Evolutionary conservation across 2,888 invertebrate species (phyloP), one percentile per base, ranked within the genome.

Genomic region (Tinea trinotella): DNA sequence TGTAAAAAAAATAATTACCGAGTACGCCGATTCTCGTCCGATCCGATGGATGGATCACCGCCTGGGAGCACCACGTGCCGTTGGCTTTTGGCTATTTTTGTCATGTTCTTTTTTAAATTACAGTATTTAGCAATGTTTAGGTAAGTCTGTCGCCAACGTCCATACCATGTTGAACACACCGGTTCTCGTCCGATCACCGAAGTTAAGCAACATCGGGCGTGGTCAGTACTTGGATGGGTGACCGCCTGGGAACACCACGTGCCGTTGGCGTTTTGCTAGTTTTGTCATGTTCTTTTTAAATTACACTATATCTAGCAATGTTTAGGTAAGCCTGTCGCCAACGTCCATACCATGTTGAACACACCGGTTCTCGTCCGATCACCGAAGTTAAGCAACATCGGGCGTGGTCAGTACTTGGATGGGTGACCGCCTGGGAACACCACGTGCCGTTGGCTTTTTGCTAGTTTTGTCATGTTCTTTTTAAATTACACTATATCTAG

Each of bases 131-230:
- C n/a, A n/a, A n/a, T n/a, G n/a, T n/a, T n/a, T n/a, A n/a, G n/a
- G n/a, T n/a, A n/a, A n/a, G n/a, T n/a, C n/a, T n/a, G n/a, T n/a
- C 58, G 61, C 61, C 62, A 61, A 62, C 62, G 62, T 58, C 60
- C 62, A 62, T 62, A 62, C 60, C 57, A 62, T 58, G 62, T 61
- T 62, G 61, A 62, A 62, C 13, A 60, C 62, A 62, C 62, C 62
- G 62, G 62, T 62, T 62, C 62, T 61, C 62, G 62, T 61, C 62
- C 61, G 62, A 62, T 62, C 62, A 62, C 62, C 61, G 61, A 62
- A 61, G 62, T 62, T 61, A 62, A 62, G 59, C 61, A 60, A 59
- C 60, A 56, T 62, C 61, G 62, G 62, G 62, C 62, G 62, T 56
- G 59, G 60, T 61, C 58, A 62, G 61, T 62, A 62, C 62, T 62